These are phyloP conservation scores for Hermatobates lingyangjiaoensis DNA, from an alignment of 1,140 invertebrate species.

Conservation along the genomic window DNA sequence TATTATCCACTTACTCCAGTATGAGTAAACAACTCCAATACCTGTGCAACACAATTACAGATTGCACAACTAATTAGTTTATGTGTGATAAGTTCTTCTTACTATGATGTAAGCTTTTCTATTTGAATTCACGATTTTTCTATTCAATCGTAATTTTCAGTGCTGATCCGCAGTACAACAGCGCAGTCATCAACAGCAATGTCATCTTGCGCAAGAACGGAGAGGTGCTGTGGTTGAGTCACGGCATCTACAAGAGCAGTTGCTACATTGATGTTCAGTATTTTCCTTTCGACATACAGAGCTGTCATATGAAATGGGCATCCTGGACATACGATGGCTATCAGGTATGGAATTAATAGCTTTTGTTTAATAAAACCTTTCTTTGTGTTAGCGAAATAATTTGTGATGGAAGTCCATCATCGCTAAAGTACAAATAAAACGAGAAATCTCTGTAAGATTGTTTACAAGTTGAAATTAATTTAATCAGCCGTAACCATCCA, in stretches of 20 bases:
- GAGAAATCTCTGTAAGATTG: too few species aligned
- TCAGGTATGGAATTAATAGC: slow-evolving; percentile 45
- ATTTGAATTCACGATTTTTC: background rate
- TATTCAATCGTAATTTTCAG: slow-evolving; percentile 30
- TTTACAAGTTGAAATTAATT: too few species aligned
- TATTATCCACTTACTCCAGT: too few species aligned
- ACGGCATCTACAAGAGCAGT: slow-evolving; percentile 69
- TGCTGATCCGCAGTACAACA: slow-evolving; percentile 61
- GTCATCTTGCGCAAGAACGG: slow-evolving; percentile 54
- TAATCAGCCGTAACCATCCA: too few species aligned
- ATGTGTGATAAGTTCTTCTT: background rate
- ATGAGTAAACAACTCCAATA: background rate
- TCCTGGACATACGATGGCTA: slow-evolving; percentile 94
- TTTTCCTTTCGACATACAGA: slow-evolving; percentile 86
- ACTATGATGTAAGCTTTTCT: background rate
- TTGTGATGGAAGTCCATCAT: too few species aligned
- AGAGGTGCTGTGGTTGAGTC: slow-evolving; percentile 57
- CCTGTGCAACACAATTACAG: too few species aligned
- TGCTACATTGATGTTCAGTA: slow-evolving; percentile 85
- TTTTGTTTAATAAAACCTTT: too few species aligned
- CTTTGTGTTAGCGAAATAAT: too few species aligned
- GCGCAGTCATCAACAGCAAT: slow-evolving; percentile 63
- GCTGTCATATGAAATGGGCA: slow-evolving; percentile 83
- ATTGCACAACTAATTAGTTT: too few species aligned
- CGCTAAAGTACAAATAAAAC: too few species aligned